A percentile compares a stretch with the other conserved stretches of the same genome.
Conservation (phyloP, 2,113 vertebrate genomes). For the Brienomyrus brachyistius region DNA sequence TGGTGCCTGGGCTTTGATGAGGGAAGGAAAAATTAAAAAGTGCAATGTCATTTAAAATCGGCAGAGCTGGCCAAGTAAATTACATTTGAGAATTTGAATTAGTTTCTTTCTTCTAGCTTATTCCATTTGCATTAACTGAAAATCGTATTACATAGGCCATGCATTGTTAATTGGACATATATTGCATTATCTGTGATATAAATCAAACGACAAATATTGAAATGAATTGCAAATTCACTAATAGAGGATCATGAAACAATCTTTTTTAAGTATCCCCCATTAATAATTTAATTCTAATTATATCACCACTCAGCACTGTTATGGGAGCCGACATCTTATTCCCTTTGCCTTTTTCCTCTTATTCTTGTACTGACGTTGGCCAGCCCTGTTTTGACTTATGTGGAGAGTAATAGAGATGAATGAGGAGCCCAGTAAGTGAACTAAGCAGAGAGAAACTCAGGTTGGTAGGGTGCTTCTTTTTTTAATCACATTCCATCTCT, state of each 20-base stretch:
- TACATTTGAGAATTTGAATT: conserved; percentile 79
- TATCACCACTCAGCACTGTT: conserved; percentile 61
- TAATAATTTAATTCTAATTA: conserved; percentile 93
- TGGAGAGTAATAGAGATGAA: conserved; percentile 42
- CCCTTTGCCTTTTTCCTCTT: conserved; percentile 49
- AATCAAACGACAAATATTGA: conserved; percentile 90
- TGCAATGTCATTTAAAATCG: conserved; percentile 83
- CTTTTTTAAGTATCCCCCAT: conserved; percentile 82
- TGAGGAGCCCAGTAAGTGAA: conserved; percentile 25
- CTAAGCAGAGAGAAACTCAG: conserved; percentile 5
- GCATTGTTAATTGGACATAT: conserved; percentile 87
- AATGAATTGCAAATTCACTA: conserved; percentile 89
- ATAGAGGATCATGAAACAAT: conserved; percentile 88
- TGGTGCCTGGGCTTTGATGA: conserved; percentile 68
- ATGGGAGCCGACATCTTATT: conserved; percentile 62
- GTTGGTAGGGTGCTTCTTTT: neutral
- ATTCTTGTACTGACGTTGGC: conserved; percentile 45
- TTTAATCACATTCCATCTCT: conserved; percentile 17
- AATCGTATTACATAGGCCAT: conserved; percentile 82
- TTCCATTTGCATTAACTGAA: conserved; percentile 80
- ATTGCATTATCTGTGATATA: conserved; percentile 88
- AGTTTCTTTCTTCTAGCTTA: conserved; percentile 66
- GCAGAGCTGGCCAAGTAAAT: conserved; percentile 74
- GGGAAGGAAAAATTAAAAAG: conserved; percentile 69
- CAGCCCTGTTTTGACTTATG: conserved; percentile 42